Conservation (phyloP, 1,140 invertebrate species). For the Protaetia brevitarsis region DNA sequence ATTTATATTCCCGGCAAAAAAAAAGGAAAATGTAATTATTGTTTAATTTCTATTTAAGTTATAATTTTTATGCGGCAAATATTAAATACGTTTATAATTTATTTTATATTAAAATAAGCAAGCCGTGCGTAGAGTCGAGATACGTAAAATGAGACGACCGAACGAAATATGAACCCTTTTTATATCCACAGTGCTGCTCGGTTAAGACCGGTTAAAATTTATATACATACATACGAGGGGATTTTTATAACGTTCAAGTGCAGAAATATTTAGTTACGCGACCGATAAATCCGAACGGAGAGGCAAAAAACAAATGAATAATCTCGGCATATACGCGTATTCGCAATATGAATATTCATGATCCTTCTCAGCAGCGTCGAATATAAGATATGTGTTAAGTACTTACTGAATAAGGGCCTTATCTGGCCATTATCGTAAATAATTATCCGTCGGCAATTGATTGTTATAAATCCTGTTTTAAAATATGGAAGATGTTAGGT, state of each 20-base stretch:
- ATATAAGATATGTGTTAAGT: background rate
- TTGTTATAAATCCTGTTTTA: too few species aligned
- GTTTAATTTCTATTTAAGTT: too few species aligned
- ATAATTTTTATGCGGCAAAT: too few species aligned
- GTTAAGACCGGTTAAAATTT: slow-evolving; percentile 16
- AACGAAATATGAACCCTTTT: slow-evolving; percentile 6
- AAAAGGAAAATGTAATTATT: too few species aligned
- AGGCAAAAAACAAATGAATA: background rate
- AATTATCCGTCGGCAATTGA: too few species aligned
- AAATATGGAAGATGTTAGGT: too few species aligned
- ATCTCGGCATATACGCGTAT: background rate
- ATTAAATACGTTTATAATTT: too few species aligned
- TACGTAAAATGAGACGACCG: slow-evolving; percentile 6
- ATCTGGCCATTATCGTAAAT: slow-evolving; percentile 1
- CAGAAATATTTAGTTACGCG: slow-evolving; percentile 13
- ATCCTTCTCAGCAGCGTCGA: background rate
- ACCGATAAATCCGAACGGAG: slow-evolving; percentile 11
- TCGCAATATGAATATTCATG: slow-evolving; percentile 18
- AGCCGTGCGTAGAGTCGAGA: too few species aligned
- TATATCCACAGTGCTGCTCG: slow-evolving; percentile 5
- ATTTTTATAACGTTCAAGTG: slow-evolving; percentile 17
- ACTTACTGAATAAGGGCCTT: background rate
- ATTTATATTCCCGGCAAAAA: too few species aligned
- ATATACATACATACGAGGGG: background rate
- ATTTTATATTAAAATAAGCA: too few species aligned